These are phyloP conservation scores for Limnodromus scolopaceus DNA, from an alignment of 2,797 vertebrate genomes.

Conservation along the genomic window DNA sequence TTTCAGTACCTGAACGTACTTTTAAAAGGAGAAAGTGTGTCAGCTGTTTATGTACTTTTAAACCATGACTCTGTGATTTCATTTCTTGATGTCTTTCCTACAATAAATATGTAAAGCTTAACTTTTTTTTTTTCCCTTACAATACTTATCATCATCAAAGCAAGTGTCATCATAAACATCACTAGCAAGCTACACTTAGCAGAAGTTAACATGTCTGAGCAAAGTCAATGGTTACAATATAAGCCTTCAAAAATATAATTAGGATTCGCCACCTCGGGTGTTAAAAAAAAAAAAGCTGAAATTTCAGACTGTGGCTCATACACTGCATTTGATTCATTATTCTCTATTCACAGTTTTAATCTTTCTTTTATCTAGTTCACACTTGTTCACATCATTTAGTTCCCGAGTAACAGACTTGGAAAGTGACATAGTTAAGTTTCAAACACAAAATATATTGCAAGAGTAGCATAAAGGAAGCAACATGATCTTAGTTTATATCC, in stretches of 20 bases:
- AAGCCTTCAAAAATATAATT: background rate
- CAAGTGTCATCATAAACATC: background rate
- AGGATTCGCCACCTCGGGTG: background rate
- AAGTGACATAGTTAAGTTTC: background rate
- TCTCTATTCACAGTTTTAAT: background rate
- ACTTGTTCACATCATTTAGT: background rate
- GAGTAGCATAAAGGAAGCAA: background rate
- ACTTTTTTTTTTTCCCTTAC: background rate
- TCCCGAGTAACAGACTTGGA: background rate
- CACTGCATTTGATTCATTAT: background rate
- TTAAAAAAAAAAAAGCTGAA: background rate
- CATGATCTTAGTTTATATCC: background rate
- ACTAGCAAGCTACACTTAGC: background rate
- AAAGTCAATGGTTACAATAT: background rate
- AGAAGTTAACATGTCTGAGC: background rate
- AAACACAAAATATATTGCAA: background rate
- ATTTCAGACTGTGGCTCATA: background rate
- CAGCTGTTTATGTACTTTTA: background rate
- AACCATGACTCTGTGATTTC: background rate
- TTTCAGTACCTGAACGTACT: background rate
- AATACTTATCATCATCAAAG: background rate
- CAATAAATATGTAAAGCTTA: background rate
- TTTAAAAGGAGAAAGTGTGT: background rate
- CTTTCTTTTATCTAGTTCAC: background rate
- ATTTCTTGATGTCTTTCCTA: background rate